Conservation (phyloP, 2,888 invertebrate genomes). For the Melipona beecheii region DNA sequence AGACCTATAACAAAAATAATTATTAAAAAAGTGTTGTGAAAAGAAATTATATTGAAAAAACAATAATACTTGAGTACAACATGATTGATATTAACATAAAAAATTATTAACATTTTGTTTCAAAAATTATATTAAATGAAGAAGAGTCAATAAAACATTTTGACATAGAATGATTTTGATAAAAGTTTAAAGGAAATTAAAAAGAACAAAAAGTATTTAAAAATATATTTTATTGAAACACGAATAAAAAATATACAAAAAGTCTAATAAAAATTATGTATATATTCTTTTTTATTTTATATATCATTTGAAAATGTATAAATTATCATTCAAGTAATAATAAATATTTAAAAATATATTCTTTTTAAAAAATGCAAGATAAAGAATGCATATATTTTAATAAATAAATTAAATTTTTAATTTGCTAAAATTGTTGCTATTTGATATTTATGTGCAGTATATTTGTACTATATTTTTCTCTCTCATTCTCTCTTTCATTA, state of each 20-base stretch:
- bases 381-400: constrained; percentile 6
- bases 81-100: not conserved
- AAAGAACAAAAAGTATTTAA: constrained; percentile 69
- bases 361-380: not conserved
- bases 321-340: not conserved
- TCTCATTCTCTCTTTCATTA: not conserved
- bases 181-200: constrained; percentile 68
- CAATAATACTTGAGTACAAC: not conserved
- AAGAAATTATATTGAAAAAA: not conserved
- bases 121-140: not conserved
- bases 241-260: constrained; percentile 66
- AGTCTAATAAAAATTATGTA: constrained; percentile 36
- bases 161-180: not conserved
- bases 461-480: not conserved
- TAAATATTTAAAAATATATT: constrained; percentile 33
- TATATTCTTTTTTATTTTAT: constrained; percentile 19
- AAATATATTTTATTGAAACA: constrained; percentile 74
- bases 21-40: not conserved
- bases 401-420: not conserved
- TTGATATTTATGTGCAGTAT: constrained; percentile 22
- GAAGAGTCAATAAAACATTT: not conserved
- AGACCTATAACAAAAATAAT: constrained; percentile 68
- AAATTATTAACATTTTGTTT: constrained; percentile 1
- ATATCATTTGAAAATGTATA: constrained; percentile 30
- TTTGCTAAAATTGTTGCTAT: not conserved